phyloP scores from a whole-genome alignment of 2,113 vertebrate genomes.

The Oreochromis niloticus region DNA sequence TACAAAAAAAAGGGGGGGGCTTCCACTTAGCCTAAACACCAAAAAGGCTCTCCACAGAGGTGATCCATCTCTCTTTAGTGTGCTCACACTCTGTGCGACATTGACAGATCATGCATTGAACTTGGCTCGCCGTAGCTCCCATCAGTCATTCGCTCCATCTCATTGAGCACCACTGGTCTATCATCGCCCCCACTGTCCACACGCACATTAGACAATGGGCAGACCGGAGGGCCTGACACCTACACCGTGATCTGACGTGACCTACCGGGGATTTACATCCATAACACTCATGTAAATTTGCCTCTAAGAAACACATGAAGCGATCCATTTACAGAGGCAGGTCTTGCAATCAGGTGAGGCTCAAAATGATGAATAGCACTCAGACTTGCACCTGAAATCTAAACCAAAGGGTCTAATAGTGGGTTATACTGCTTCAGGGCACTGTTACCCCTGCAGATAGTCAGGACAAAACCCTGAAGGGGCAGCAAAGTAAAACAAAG shows the following conservation, averaged over 20 bases:
- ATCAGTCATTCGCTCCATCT: slow-evolving; percentile 56
- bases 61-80: slow-evolving; percentile 56
- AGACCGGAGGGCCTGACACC: neutral
- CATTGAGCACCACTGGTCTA: neutral
- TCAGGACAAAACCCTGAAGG: neutral
- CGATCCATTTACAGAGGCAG: neutral
- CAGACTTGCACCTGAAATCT: neutral
- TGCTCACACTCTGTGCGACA: slow-evolving; percentile 33
- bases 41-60: slow-evolving; percentile 3
- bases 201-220: slow-evolving; percentile 21
- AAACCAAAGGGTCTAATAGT: neutral
- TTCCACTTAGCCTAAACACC: slow-evolving; percentile 25
- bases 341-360: neutral
- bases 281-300: neutral
- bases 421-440: neutral
- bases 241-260: slow-evolving; percentile 18
- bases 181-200: slow-evolving; percentile 12
- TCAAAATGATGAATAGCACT: slow-evolving; percentile 6
- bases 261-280: slow-evolving; percentile 5
- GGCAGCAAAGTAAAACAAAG: neutral
- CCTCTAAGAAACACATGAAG: neutral
- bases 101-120: slow-evolving; percentile 58
- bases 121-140: slow-evolving; percentile 40
- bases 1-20: neutral
- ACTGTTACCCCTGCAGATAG: neutral